Percentiles rank a stretch among this genome's conserved stretches.
phyloP scores from a whole-genome alignment of 2,797 vertebrate genomes.

The Hoplostethus atlanticus region DNA sequence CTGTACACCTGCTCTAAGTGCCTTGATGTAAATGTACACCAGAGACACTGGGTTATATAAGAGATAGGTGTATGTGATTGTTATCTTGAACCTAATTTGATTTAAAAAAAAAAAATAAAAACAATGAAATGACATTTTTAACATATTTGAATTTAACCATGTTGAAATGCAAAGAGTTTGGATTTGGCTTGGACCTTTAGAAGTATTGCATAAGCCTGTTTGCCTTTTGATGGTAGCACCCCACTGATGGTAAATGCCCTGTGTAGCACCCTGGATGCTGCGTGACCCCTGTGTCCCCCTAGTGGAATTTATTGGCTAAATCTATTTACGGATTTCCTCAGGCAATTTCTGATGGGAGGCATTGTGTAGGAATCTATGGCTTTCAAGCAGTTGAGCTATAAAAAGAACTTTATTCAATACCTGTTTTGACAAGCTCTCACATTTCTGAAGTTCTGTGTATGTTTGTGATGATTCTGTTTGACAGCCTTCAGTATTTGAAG shows the following conservation, averaged over 20 bases:
- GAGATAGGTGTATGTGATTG: neutral
- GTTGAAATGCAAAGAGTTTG: neutral
- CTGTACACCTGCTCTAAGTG: slow-evolving; percentile 23
- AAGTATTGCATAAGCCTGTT: neutral
- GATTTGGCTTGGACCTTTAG: neutral
- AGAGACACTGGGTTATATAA: neutral
- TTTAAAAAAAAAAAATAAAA: neutral
- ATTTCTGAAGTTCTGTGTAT: neutral
- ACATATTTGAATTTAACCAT: neutral
- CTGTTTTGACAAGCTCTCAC: neutral
- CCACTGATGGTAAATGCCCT: slow-evolving; percentile 19
- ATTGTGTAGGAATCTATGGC: neutral
- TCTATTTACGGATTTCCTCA: neutral
- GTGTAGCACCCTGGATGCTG: slow-evolving; percentile 12
- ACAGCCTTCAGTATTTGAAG: no score
- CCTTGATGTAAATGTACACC: neutral
- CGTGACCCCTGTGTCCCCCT: slow-evolving; percentile 66
- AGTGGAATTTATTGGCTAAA: slow-evolving; percentile 55
- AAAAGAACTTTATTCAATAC: neutral
- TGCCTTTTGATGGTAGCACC: neutral
- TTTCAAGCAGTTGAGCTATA: neutral
- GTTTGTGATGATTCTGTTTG: no score
- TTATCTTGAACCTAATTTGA: neutral
- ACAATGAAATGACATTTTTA: neutral
- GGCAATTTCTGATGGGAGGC: neutral